Conservation (phyloP, 2,888 invertebrate species). For the Hydropsyche betteni region DNA sequence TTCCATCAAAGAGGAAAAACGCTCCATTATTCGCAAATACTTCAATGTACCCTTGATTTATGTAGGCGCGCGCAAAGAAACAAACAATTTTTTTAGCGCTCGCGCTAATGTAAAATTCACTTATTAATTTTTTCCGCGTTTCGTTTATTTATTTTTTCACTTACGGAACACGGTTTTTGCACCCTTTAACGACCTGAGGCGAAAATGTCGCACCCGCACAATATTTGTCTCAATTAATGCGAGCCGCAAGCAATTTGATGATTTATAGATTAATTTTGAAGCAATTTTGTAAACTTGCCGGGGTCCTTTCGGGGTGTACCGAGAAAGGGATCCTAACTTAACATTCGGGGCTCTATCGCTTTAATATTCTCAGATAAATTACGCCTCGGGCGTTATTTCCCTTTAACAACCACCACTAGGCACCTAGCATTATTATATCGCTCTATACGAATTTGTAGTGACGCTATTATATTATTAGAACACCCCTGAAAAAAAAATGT, state of each 20-base stretch:
- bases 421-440: not conserved
- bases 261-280: conserved; percentile 49
- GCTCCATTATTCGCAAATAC: conserved; percentile 23
- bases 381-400: conserved; percentile 27
- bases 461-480: not conserved
- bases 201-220: conserved; percentile 2
- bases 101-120: not conserved
- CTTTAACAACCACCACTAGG: not conserved
- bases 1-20: conserved; percentile 33
- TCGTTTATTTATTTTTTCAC: too few species aligned
- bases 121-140: not conserved
- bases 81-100: not conserved
- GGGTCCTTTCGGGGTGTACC: conserved; percentile 19
- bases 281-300: conserved; percentile 41
- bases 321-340: conserved; percentile 32
- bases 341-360: conserved; percentile 24
- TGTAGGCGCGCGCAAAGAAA: not conserved
- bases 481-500: not conserved
- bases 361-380: conserved; percentile 35
- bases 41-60: conserved; percentile 1
- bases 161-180: too few species aligned
- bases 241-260: conserved; percentile 47
- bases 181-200: not conserved
- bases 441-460: not conserved
- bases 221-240: conserved; percentile 42